Evolutionary conservation across 2,888 invertebrate genomes (phyloP).

Genomic region (Cheilosia variabilis): DNA sequence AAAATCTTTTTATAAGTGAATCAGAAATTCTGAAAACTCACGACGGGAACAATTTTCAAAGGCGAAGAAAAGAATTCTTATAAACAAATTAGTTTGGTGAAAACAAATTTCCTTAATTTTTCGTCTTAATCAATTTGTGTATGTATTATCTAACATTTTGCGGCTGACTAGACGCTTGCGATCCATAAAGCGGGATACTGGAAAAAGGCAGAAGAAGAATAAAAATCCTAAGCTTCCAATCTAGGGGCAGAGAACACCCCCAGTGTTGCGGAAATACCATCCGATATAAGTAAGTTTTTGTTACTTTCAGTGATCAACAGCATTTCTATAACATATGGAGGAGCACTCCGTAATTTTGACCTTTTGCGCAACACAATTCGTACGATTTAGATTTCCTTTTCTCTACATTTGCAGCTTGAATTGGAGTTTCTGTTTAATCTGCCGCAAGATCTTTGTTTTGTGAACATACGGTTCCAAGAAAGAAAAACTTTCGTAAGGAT

Average conservation of each 20-base stretch:
- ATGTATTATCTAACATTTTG: constrained; percentile 63
- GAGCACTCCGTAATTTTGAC: background rate
- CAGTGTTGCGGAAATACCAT: background rate
- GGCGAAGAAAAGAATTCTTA: constrained; percentile 8
- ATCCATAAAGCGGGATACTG: constrained; percentile 14
- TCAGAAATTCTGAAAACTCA: background rate
- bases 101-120: constrained; percentile 11
- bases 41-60: background rate
- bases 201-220: constrained; percentile 4
- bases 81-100: constrained; percentile 38
- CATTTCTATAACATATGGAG: constrained; percentile 50
- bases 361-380: constrained; percentile 46
- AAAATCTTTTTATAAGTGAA: constrained; percentile 9
- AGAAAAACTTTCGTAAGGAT: constrained; percentile 45
- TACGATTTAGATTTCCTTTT: background rate
- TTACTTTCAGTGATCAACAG: background rate
- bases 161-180: constrained; percentile 22
- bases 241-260: background rate
- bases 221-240: constrained; percentile 40
- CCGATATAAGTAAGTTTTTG: constrained; percentile 38
- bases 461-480: background rate
- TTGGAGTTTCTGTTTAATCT: background rate
- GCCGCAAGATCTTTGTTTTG: constrained; percentile 11
- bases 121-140: constrained; percentile 11
- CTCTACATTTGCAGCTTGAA: constrained; percentile 25